Evolutionary conservation across 2,888 invertebrate genomes (phyloP).

Genomic region (Pterostichus madidus): DNA sequence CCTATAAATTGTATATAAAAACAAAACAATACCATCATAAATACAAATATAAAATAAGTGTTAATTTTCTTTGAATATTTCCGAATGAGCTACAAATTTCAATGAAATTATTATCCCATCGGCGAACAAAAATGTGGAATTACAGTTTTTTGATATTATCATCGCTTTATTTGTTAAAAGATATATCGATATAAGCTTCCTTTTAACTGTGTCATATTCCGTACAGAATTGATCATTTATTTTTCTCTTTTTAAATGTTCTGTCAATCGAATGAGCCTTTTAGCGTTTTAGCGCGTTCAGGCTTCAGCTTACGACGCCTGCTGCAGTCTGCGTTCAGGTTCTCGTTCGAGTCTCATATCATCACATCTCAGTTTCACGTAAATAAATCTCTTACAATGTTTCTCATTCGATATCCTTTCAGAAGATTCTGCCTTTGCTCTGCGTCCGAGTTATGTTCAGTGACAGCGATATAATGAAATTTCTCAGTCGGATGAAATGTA

Average conservation of each 20-base stretch:
- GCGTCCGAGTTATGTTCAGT: not conserved
- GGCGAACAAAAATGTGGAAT: too few relatives aligned
- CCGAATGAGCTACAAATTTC: too few relatives aligned
- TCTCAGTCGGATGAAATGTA: conserved; percentile 2
- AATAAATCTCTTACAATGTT: conserved; percentile 16
- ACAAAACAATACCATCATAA: too few relatives aligned
- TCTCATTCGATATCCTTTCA: conserved; percentile 37
- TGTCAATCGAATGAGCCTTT: conserved; percentile 13
- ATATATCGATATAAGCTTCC: too few relatives aligned
- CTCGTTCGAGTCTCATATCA: conserved; percentile 7
- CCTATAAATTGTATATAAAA: too few relatives aligned
- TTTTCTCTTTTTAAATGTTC: conserved; percentile 37
- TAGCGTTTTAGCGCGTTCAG: not conserved
- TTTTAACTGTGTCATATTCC: not conserved
- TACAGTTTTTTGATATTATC: too few relatives aligned
- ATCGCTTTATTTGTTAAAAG: too few relatives aligned
- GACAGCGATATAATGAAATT: conserved; percentile 1
- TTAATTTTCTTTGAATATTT: too few relatives aligned
- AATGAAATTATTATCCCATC: too few relatives aligned
- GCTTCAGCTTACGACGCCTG: conserved; percentile 14
- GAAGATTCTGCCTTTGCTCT: conserved; percentile 3
- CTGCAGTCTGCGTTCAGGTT: not conserved
- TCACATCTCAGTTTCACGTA: conserved; percentile 43
- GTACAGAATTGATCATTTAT: conserved; percentile 27
- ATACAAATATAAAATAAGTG: too few relatives aligned